Evolutionary conservation across 2,888 invertebrate species (phyloP).

Genomic region (Caradrina clavipalpis): DNA sequence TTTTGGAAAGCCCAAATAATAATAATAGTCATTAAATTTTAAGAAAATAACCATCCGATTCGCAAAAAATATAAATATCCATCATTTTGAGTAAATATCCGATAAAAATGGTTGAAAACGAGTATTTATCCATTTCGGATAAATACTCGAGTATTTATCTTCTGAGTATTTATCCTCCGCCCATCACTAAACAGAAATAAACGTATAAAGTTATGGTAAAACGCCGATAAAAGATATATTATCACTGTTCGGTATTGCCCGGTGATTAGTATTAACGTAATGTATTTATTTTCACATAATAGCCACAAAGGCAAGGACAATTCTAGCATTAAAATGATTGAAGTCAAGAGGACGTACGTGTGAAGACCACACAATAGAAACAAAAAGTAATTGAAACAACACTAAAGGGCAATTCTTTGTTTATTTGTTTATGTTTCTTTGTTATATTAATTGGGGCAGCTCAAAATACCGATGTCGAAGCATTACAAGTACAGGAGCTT

Average conservation of each 20-base stretch:
- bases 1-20: too few species aligned
- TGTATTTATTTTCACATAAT: slow-evolving; percentile 37
- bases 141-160: too few species aligned
- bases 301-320: slow-evolving; percentile 29
- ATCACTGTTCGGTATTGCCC: slow-evolving; percentile 26
- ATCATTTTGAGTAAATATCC: too few species aligned
- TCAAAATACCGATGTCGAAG: not conserved
- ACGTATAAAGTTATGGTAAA: slow-evolving; percentile 16
- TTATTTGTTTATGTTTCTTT: slow-evolving; percentile 2
- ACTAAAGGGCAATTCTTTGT: not conserved
- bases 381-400: not conserved
- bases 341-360: slow-evolving; percentile 30
- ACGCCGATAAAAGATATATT: slow-evolving; percentile 15
- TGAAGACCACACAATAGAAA: slow-evolving; percentile 2
- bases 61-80: too few species aligned
- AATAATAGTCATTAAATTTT: too few species aligned
- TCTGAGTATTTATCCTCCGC: too few species aligned
- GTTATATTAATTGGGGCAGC: not conserved
- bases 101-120: too few species aligned
- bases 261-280: slow-evolving; percentile 44
- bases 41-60: too few species aligned
- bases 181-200: slow-evolving; percentile 1
- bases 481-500: slow-evolving; percentile 12
- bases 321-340: slow-evolving; percentile 16
- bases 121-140: too few species aligned